These are phyloP conservation scores for Ophion ellenae DNA, from an alignment of 2,888 invertebrate species.

Conservation along the genomic window DNA sequence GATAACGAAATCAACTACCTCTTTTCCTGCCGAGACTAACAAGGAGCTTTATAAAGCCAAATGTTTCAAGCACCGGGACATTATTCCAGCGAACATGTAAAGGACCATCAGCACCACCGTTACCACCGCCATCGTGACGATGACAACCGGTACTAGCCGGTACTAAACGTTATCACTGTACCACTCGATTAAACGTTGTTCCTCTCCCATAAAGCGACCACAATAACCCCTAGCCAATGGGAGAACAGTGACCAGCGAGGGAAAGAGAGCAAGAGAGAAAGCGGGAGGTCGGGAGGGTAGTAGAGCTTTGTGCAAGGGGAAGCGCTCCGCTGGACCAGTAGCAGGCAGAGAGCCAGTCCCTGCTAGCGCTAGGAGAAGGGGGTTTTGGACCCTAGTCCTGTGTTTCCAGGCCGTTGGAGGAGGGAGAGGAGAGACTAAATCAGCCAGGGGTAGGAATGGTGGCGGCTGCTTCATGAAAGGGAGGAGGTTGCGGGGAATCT, in stretches of 20 bases:
- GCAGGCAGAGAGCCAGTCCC: neutral
- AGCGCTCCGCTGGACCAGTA: slow-evolving; percentile 17
- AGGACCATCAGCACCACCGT: slow-evolving; percentile 35
- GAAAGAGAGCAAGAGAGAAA: slow-evolving; percentile 20
- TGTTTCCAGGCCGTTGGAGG: slow-evolving; percentile 41
- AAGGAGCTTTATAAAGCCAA: slow-evolving; percentile 43
- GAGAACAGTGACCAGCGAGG: slow-evolving; percentile 56
- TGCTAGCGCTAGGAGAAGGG: slow-evolving; percentile 27
- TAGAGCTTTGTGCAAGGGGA: slow-evolving; percentile 9
- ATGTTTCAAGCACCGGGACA: slow-evolving; percentile 37
- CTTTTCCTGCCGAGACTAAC: slow-evolving; percentile 31
- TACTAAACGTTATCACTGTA: slow-evolving; percentile 74
- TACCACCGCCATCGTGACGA: slow-evolving; percentile 46
- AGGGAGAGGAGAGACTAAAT: slow-evolving; percentile 40
- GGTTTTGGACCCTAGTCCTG: slow-evolving; percentile 31
- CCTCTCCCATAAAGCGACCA: slow-evolving; percentile 71
- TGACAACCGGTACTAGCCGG: slow-evolving; percentile 58
- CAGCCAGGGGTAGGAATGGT: neutral
- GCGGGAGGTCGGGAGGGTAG: neutral
- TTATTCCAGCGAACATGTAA: slow-evolving; percentile 40
- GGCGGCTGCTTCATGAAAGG: slow-evolving; percentile 20
- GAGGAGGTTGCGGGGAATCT: slow-evolving; percentile 65
- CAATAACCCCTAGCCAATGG: slow-evolving; percentile 69
- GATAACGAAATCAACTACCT: slow-evolving; percentile 20
- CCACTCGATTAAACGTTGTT: slow-evolving; percentile 76